Percentiles rank a stretch among this genome's conserved stretches.
Evolutionary conservation across 2,113 vertebrate species (phyloP).

Genomic region (Rhabdornis inornatus): DNA sequence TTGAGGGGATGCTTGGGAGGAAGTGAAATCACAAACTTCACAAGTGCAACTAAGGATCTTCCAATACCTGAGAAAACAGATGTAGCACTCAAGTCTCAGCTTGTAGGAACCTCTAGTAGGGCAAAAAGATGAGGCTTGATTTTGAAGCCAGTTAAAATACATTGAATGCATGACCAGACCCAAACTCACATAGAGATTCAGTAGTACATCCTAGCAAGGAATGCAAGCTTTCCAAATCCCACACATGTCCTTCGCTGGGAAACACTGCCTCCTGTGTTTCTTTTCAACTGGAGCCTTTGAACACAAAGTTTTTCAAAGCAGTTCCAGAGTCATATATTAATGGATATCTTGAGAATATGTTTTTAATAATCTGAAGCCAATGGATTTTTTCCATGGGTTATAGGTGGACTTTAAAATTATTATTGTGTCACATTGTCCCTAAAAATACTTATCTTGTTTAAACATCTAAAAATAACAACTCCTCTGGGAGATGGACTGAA

Average conservation of each 20-base stretch:
- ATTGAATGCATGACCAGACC: background rate
- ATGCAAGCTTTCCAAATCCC: background rate
- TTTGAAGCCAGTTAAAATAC: background rate
- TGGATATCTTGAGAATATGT: background rate
- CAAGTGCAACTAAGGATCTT: background rate
- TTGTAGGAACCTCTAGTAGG: background rate
- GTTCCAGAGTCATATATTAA: background rate
- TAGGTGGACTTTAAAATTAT: background rate
- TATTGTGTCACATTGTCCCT: background rate
- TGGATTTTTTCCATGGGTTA: background rate
- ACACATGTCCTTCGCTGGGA: background rate
- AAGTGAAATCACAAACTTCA: background rate
- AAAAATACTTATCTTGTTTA: background rate
- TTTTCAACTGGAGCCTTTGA: background rate
- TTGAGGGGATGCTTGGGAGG: background rate
- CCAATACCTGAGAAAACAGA: background rate
- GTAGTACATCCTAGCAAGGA: rapidly evolving
- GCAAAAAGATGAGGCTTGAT: background rate
- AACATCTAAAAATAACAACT: background rate
- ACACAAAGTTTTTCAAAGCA: background rate
- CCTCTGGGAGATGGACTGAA: background rate
- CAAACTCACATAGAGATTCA: background rate
- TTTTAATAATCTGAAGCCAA: background rate
- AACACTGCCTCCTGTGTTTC: background rate
- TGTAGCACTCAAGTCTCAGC: background rate